Evolutionary conservation across 1,140 invertebrate genomes (phyloP), one percentile per base, ranked within the genome.

Genomic region (Paraescarpia echinospica): DNA sequence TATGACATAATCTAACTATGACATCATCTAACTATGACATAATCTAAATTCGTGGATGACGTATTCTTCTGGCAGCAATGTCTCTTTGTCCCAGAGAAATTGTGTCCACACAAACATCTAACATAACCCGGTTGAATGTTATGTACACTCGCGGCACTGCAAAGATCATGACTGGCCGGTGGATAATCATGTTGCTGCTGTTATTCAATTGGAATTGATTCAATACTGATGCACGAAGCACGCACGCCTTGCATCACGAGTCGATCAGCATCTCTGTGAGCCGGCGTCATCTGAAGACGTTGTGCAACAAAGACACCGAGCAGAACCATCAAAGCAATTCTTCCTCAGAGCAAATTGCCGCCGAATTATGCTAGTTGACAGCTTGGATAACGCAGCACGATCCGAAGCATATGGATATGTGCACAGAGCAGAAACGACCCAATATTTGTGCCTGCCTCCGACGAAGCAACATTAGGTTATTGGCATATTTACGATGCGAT

Each of bases 181-280:
- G 22, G 59, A 77, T 77, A 77, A 77, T 77, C 18, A 77, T 5
- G 59, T 77, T 77, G 59, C 59, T 77, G 59, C 59, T 27, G 8
- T 77, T 77, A 77, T 18, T 77, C 59, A 77, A 77, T 77, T 77
- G 59, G 59, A 77, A 77, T 77, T 77, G 59, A 77, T 77, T 77
- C 59, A 77, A 77, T 77, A 18, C 59, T 27, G 22, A 77, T 18
- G 22, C 59, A 77, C 27, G 22, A 31, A 2, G 27, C 14, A 31
- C 59, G 22, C 59, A 77, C 59, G 59, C 59, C 59, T 77, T 77
- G 22, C 59, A 77, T 77, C 59, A 77, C 27, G 59, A 18, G 27
- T 4, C 59, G 59, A 12, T 77, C 59, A 77, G 59, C 59, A 27
- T 27, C 59, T 77, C 59, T 31, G 59, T 18, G 2, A 27, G 59